Base-by-base conservation (phyloP, 2,113 vertebrate genomes). In the Clupea harengus region DNA sequence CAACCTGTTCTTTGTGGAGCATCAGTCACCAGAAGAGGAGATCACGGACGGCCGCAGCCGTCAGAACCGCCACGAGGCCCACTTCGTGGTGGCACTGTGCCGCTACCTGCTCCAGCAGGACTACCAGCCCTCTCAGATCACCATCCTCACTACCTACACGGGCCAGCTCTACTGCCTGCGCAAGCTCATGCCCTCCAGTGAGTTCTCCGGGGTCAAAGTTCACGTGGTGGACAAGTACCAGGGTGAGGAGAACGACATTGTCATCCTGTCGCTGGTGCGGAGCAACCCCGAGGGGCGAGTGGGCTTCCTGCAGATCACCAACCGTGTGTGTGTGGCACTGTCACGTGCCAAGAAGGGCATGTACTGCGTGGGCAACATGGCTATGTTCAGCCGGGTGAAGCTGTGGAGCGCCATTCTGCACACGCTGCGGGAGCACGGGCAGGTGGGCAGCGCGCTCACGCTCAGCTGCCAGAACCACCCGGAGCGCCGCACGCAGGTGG, bases 221-320 rank as follows among this genome's bases (percentile, higher is more conserved):
- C 96, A 97, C 0, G 98, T 99, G 0, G 98, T 99, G 13, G 98
- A 99, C 94, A 99, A 99, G 88, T 99, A 99, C 91, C 98, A 99
- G 89, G 98, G 98, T 2, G 97, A 99, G 86, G 98, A 99, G 90
- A 99, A 99, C 46, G 97, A 99, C 87, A 97, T 99, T 84, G 92
- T 99, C 86, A 92, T 99, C 85, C 94, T 99, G 85, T 99, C 98
- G 0, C 91, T 99, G 3, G 98, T 99, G 78, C 96, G 97, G 18
- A 99, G 98, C 94, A 99, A 99, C 89, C 85, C 2, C 10, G 91
- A 94, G 25, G 92, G 93, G 22, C 97, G 91, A 83, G 92, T 95
- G 60, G 98, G 98, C 2, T 99, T 99, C 92, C 95, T 99, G 80
- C 95, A 94, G 93, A 97, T 97, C 86, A 83, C 97, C 87, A 99